These are phyloP conservation scores for Podarcis cretensis DNA, from an alignment of 2,113 vertebrate genomes.

Conservation along the genomic window DNA sequence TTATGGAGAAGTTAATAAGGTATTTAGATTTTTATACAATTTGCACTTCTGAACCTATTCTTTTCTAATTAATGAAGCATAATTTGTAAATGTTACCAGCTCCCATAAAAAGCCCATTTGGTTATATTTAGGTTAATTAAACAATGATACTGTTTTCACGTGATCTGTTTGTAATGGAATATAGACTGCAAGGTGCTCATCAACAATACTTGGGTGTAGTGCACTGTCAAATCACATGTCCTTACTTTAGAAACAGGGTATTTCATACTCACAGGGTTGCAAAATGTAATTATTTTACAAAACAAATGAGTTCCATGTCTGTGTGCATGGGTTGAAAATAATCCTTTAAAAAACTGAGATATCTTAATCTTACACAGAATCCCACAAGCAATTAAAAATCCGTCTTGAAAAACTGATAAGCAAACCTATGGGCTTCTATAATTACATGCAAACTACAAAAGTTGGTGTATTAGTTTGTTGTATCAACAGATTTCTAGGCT, in stretches of 20 bases:
- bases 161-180: fast-evolving
- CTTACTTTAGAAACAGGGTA: background rate
- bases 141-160: fast-evolving
- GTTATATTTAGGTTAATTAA: constrained; percentile 49
- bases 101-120: constrained; percentile 15
- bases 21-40: constrained; percentile 40
- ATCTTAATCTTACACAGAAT: background rate
- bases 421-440: background rate
- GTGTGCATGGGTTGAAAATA: background rate
- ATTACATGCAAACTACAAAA: background rate
- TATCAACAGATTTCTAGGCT: background rate
- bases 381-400: background rate
- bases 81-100: constrained; percentile 44
- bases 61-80: constrained; percentile 27
- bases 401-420: background rate
- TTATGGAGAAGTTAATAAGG: constrained; percentile 15
- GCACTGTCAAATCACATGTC: background rate
- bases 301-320: background rate
- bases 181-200: fast-evolving
- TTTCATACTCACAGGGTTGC: background rate
- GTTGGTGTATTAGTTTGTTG: background rate
- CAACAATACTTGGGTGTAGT: fast-evolving
- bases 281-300: background rate
- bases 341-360: background rate
- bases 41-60: background rate